Conservation (phyloP, 2,888 invertebrate genomes). For the Toxonevra muliebris region DNA sequence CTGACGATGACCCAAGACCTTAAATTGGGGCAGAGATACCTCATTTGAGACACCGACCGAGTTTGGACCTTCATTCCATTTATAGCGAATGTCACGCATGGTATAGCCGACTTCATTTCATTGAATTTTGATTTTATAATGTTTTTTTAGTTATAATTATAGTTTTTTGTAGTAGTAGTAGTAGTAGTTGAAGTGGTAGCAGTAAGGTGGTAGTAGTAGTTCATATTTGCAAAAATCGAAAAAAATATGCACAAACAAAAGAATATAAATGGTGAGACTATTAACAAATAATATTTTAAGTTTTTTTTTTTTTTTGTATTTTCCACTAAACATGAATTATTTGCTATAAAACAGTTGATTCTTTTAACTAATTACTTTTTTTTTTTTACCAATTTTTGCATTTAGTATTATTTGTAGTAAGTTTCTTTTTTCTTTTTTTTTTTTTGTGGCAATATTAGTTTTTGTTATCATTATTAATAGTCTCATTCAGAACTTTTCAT, state of each 20-base stretch:
- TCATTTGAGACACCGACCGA: slow-evolving; percentile 95
- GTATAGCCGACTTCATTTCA: slow-evolving; percentile 87
- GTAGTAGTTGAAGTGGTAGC: slow-evolving; percentile 38
- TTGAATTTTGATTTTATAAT: slow-evolving; percentile 23
- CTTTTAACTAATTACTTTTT: slow-evolving; percentile 30
- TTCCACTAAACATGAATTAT: not conserved
- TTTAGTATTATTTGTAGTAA: not conserved
- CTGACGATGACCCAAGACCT: slow-evolving; percentile 96
- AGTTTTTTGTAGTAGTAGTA: slow-evolving; percentile 29
- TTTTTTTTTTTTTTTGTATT: slow-evolving; percentile 27
- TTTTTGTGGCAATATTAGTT: slow-evolving; percentile 15
- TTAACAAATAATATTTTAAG: slow-evolving; percentile 49
- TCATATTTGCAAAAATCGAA: slow-evolving; percentile 51
- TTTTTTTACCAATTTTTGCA: slow-evolving; percentile 16
- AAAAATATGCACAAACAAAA: slow-evolving; percentile 60
- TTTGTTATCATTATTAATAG: slow-evolving; percentile 55
- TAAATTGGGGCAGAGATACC: slow-evolving; percentile 97
- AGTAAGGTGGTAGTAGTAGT: slow-evolving; percentile 41
- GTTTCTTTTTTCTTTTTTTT: slow-evolving; percentile 31
- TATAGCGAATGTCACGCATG: slow-evolving; percentile 97
- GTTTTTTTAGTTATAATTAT: not conserved
- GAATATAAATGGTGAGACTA: slow-evolving; percentile 63
- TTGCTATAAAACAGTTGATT: slow-evolving; percentile 19
- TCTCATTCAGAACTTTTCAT: slow-evolving; percentile 63
- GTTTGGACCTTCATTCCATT: slow-evolving; percentile 95